A percentile compares a stretch with the other conserved stretches of the same genome.
Conservation (phyloP, 2,797 vertebrate genomes). For the Thaleichthys pacificus region DNA sequence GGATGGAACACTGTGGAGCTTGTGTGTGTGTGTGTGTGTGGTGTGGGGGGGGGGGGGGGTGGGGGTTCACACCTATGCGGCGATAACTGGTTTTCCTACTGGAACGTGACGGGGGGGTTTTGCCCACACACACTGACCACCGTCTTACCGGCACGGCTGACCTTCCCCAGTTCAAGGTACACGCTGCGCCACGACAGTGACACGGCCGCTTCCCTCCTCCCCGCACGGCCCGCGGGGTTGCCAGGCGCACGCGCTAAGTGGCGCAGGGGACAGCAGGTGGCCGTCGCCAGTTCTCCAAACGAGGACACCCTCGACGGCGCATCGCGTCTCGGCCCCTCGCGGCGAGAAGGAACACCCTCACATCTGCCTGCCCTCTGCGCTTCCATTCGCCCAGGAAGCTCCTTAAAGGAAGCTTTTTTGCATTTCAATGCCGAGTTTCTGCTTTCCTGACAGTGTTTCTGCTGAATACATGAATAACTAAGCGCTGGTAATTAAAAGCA, state of each 20-base stretch:
- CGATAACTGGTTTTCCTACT: too few species aligned
- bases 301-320: not conserved
- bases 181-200: not conserved
- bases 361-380: slow-evolving; percentile 41
- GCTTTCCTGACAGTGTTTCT: slow-evolving; percentile 65
- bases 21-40: slow-evolving; percentile 23
- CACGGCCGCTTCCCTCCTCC: too few species aligned
- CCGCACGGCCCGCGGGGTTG: too few species aligned
- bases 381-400: slow-evolving; percentile 56
- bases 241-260: too few species aligned
- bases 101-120: too few species aligned
- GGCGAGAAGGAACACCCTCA: not conserved
- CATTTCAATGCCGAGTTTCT: slow-evolving; percentile 69
- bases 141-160: too few species aligned
- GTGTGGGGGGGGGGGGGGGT: too few species aligned
- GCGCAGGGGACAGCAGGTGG: slow-evolving; percentile 6
- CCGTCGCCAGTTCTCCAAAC: too few species aligned
- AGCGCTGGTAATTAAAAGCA: slow-evolving; percentile 76
- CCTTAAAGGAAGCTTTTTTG: slow-evolving; percentile 70
- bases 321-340: not conserved
- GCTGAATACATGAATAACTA: slow-evolving; percentile 82
- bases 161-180: too few species aligned
- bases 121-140: too few species aligned
- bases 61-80: too few species aligned
- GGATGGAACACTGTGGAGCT: not conserved